Conservation (phyloP, 2,888 invertebrate genomes). For the Hofmannophila pseudospretella region DNA sequence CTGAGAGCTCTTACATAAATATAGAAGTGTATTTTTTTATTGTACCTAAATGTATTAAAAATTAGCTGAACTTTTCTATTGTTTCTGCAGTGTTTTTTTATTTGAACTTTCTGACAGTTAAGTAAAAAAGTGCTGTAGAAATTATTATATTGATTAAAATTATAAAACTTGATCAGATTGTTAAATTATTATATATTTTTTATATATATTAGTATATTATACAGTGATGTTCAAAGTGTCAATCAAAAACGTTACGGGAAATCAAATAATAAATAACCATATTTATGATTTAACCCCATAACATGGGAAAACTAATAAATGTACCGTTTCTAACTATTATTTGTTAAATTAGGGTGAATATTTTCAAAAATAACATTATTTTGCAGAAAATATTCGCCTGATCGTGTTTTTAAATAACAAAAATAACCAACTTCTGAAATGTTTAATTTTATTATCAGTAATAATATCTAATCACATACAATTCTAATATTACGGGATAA, state of each 20-base stretch:
- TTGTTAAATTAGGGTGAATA: constrained; percentile 21
- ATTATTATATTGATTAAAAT: background rate
- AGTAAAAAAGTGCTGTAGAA: too few species aligned
- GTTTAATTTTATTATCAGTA: constrained; percentile 35
- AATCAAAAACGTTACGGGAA: constrained; percentile 59
- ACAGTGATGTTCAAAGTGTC: constrained; percentile 65
- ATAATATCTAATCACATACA: constrained; percentile 45
- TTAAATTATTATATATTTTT: background rate
- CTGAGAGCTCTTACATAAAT: too few species aligned
- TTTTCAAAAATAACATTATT: constrained; percentile 16
- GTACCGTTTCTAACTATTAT: constrained; percentile 31
- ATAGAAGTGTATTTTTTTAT: too few species aligned
- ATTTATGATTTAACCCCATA: constrained; percentile 51
- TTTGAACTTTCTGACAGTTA: too few species aligned
- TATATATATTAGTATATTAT: too few species aligned
- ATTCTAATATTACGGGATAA: constrained; percentile 34
- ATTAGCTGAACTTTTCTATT: too few species aligned
- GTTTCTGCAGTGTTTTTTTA: too few species aligned
- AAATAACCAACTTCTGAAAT: constrained; percentile 16
- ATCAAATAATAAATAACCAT: constrained; percentile 19
- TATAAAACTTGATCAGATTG: background rate
- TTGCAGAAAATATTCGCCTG: constrained; percentile 27
- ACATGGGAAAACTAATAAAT: constrained; percentile 42
- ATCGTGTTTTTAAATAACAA: constrained; percentile 17
- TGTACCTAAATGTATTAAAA: too few species aligned